Conservation (phyloP, 2,888 invertebrate genomes). For the Synergus itoensis region DNA sequence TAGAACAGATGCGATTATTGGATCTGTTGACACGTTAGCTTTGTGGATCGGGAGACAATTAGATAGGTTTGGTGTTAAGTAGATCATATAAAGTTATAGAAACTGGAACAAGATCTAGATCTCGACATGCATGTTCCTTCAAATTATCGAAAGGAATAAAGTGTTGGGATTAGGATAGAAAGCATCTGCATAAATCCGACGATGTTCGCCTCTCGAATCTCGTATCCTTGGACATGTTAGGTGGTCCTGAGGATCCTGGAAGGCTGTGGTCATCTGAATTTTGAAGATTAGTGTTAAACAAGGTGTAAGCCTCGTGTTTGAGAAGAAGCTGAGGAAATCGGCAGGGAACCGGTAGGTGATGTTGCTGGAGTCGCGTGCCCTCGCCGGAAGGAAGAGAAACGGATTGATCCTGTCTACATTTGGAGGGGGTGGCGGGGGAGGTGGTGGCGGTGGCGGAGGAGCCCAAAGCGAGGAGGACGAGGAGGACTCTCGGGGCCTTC, state of each 20-base stretch:
- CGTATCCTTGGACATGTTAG: not conserved
- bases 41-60: not conserved
- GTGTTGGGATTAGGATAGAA: not conserved
- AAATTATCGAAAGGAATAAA: not conserved
- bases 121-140: not conserved
- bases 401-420: slow-evolving; percentile 76
- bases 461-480: slow-evolving; percentile 83
- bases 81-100: too few relatives aligned
- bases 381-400: slow-evolving; percentile 77
- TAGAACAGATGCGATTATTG: not conserved
- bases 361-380: slow-evolving; percentile 78
- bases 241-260: not conserved
- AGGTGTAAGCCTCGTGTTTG: not conserved
- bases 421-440: slow-evolving; percentile 74
- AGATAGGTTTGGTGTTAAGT: not conserved
- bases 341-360: slow-evolving; percentile 67
- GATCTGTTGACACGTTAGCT: not conserved
- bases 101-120: not conserved
- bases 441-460: slow-evolving; percentile 76
- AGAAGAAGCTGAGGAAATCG: slow-evolving; percentile 34
- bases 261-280: not conserved
- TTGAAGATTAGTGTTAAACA: not conserved
- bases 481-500: slow-evolving; percentile 79
- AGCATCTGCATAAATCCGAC: not conserved
- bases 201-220: not conserved